Percentiles rank a stretch among this genome's conserved stretches.
Evolutionary conservation across 2,888 invertebrate genomes (phyloP).

Genomic region (Zeuzera pyrina): DNA sequence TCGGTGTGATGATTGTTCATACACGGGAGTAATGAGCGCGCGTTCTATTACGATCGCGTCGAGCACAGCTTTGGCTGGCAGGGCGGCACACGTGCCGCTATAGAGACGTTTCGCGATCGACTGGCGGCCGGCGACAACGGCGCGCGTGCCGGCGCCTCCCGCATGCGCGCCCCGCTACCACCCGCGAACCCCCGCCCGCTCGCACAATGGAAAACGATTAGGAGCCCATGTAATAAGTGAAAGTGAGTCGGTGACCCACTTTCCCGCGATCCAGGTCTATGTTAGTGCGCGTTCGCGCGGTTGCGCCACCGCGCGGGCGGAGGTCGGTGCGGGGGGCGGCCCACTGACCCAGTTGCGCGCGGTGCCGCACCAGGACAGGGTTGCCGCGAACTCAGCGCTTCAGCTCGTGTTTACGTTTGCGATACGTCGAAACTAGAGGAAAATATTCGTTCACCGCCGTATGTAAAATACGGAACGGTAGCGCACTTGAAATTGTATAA

Average conservation of each 20-base stretch:
- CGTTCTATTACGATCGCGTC: slow-evolving; percentile 58
- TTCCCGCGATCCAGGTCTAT: slow-evolving; percentile 94
- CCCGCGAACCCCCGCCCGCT: slow-evolving; percentile 70
- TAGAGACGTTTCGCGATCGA: slow-evolving; percentile 62
- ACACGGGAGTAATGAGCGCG: slow-evolving; percentile 38
- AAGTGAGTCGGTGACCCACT: slow-evolving; percentile 93
- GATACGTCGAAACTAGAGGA: slow-evolving; percentile 16
- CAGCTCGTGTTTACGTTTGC: slow-evolving; percentile 63
- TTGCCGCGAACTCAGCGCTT: slow-evolving; percentile 57
- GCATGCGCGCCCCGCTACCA: slow-evolving; percentile 65
- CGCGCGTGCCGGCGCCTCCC: slow-evolving; percentile 70
- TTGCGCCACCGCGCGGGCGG: slow-evolving; percentile 70
- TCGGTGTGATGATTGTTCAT: slow-evolving; percentile 30
- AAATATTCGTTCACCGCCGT: too few relatives aligned
- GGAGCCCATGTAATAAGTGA: slow-evolving; percentile 89
- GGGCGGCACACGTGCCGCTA: slow-evolving; percentile 50
- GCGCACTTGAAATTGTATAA: too few relatives aligned
- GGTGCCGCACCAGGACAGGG: slow-evolving; percentile 76
- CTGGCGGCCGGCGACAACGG: slow-evolving; percentile 65
- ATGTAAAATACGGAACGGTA: too few relatives aligned
- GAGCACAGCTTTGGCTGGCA: slow-evolving; percentile 28
- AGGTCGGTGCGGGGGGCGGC: slow-evolving; percentile 72
- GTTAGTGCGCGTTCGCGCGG: slow-evolving; percentile 78
- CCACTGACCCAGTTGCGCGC: slow-evolving; percentile 90
- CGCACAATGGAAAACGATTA: slow-evolving; percentile 81